Base-by-base conservation (phyloP, 2,113 vertebrate genomes). In the Uropsilus gracilis region DNA sequence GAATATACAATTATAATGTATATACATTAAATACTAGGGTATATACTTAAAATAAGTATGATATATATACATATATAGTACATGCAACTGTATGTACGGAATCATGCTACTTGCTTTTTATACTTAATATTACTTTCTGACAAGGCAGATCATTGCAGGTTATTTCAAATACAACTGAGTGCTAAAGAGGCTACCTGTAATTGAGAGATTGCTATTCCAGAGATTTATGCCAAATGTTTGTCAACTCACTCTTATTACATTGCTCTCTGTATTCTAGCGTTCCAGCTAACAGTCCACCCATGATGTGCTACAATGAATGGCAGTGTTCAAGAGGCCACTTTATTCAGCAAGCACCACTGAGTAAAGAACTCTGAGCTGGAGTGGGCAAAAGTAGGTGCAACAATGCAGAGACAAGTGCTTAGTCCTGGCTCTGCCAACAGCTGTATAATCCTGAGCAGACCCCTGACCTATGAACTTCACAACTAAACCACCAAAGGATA, bases 141-240 rank as follows among this genome's bases (percentile, higher is more conserved):
- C 11, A 78, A 94, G 48, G 12, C 48, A 78, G 63, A 48, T 94
- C 17, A 46, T 59, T 85, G 68, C 42, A 73, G 89, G 18, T 78
- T 87, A 76, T 44, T 76, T 72, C 11, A 44, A 89, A 18, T 66
- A 89, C 64, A 93, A 86, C 8, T 82, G 18, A n/a, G 24, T 89
- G 84, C 64, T n/a, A 37, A 88, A 89, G 72, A 89, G 34, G 66
- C 32, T 77, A 55, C 26, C 26, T 57, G n/a, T 78, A 80, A 80
- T 44, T 80, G 57, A 89, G 57, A 89, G 39, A 48, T 8, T 11
- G n/a, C 71, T 66, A 89, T 32, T 85, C 50, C 57, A 89, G 72
- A 89, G 92, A 92, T 68, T 66, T 68, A 76, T 42, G 82, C 50
- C 42, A 69, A 48, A 75, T 73, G 90, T 34, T 92, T 89, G 86